Conservation (phyloP, 2,113 vertebrate species). For the Melanostigma gelatinosum region DNA sequence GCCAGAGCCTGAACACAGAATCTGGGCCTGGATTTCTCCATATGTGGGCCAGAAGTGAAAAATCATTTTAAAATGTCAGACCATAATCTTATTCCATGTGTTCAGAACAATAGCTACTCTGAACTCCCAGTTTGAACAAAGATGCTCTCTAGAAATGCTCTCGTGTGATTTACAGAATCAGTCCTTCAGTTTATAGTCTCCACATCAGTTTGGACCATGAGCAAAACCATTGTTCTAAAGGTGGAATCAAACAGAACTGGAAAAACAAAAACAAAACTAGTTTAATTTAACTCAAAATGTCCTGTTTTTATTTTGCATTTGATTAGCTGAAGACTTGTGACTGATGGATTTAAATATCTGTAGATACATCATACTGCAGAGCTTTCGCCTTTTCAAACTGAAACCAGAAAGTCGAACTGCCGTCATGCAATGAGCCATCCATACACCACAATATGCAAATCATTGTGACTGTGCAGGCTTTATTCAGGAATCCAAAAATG, state of each 20-base stretch:
- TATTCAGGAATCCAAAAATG: slow-evolving; percentile 48
- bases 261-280: too few species aligned
- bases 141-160: too few species aligned
- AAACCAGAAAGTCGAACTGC: background rate
- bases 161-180: too few species aligned
- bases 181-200: too few species aligned
- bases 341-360: background rate
- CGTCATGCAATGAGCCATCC: slow-evolving; percentile 11
- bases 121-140: too few species aligned
- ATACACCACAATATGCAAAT: slow-evolving; percentile 24
- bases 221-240: background rate
- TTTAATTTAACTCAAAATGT: background rate
- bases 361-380: background rate
- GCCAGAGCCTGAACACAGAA: background rate
- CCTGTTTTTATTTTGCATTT: too few species aligned
- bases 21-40: too few species aligned
- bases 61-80: too few species aligned
- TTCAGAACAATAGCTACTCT: too few species aligned
- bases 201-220: background rate
- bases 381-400: background rate
- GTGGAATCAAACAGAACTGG: too few species aligned
- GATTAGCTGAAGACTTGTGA: background rate
- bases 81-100: too few species aligned
- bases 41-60: too few species aligned
- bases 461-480: slow-evolving; percentile 36